Base-by-base conservation (phyloP, 2,113 vertebrate genomes). In the Leptobrachium leishanense region DNA sequence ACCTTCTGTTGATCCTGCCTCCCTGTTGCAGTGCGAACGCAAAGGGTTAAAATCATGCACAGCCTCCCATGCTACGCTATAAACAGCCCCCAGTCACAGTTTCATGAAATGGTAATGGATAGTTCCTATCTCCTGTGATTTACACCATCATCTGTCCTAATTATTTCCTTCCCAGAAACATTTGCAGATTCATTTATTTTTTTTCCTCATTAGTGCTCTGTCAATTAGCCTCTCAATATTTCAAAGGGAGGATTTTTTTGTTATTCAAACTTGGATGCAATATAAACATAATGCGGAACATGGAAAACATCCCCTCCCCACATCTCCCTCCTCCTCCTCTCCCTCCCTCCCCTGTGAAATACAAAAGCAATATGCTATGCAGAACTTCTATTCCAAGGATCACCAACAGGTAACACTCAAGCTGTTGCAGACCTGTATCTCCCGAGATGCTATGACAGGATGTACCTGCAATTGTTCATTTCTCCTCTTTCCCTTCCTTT, bases 111-210 rank as follows among this genome's bases (percentile, higher is more conserved):
- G 78, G 54, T 81, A 81, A 81, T 81, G 71, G 78, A 81, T 81
- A 81, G 78, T 81, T 74, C 72, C 78, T 62, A 74, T 81, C 78
- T 81, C 78, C 43, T 68, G 78, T 81, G 71, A 81, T 81, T 81
- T 81, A 81, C 78, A 74, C 78, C 53, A 81, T 81, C 78, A 81
- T 81, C 78, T 81, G 78, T 81, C 78, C 78, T 81, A 81, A 81
- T 81, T 81, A 81, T 81, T 81, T 74, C 72, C 72, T 81, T 81
- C 78, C 78, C 78, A 81, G 72, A 81, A 74, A 81, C 78, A 62
- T 74, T 74, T 81, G 78, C 78, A 74, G 72, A 81, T 81, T 81
- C 72, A 63, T 81, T 81, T 74, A 72, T 79, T 81, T 81, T 79
- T 79, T 79, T 81, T 68, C 64, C 78, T 81, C 78, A 81, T 81